Conservation (phyloP, 2,888 invertebrate genomes). For the Vannuccia rotundouncinata region DNA sequence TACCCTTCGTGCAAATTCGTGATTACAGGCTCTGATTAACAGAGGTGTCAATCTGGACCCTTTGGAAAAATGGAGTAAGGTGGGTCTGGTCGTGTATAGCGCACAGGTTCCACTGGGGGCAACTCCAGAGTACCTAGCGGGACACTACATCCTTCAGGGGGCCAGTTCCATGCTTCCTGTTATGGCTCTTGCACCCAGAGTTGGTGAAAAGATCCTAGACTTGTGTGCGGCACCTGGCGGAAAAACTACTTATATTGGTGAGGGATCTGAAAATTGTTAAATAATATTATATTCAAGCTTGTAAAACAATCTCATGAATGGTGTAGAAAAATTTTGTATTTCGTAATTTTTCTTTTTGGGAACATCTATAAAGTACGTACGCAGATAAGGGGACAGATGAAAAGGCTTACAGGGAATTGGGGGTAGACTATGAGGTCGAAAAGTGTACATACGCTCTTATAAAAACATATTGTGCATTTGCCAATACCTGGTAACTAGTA, state of each 20-base stretch:
- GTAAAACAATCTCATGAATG: no score
- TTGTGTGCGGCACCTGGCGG: slow-evolving; percentile 98
- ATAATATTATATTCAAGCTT: neutral
- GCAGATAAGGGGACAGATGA: no score
- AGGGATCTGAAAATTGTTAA: slow-evolving; percentile 18
- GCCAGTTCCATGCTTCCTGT: slow-evolving; percentile 94
- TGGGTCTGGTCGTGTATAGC: slow-evolving; percentile 89
- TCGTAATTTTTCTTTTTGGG: no score
- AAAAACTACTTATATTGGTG: slow-evolving; percentile 86
- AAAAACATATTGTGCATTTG: no score
- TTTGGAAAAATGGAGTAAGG: slow-evolving; percentile 95
- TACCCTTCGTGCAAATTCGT: no score
- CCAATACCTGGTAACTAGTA: no score
- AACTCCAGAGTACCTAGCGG: slow-evolving; percentile 95
- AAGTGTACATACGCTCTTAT: no score
- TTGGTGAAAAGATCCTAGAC: slow-evolving; percentile 73
- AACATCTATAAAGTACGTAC: no score
- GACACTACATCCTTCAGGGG: slow-evolving; percentile 89
- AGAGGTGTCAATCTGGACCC: slow-evolving; percentile 96
- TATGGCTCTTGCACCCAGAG: slow-evolving; percentile 88
- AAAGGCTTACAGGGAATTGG: no score
- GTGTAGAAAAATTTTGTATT: no score
- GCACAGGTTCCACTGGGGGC: slow-evolving; percentile 90
- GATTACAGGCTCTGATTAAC: no score
- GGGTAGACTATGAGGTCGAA: no score